phyloP scores from a whole-genome alignment of 2,797 vertebrate species.

The Melanotaenia nigrans region DNA sequence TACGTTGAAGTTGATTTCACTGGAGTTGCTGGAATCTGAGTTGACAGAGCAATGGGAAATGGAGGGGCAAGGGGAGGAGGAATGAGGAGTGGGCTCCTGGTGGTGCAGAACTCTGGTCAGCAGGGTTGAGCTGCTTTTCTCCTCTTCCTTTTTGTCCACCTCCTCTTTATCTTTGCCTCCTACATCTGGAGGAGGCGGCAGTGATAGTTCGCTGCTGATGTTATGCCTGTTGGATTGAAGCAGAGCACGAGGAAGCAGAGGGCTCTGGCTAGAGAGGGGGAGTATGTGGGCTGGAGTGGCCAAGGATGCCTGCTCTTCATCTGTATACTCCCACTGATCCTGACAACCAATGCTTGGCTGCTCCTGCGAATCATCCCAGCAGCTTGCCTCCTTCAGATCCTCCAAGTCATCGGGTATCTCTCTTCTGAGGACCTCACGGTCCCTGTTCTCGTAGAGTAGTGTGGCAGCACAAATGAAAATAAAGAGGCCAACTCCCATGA shows the following conservation, averaged over 20 bases:
- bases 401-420: constrained; percentile 57
- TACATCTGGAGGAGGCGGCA: constrained; percentile 13
- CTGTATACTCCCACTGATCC: constrained; percentile 59
- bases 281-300: constrained; percentile 46
- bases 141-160: constrained; percentile 27
- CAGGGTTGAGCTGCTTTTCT: constrained; percentile 49
- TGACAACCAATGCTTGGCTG: constrained; percentile 51
- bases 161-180: constrained; percentile 32
- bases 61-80: constrained; percentile 70
- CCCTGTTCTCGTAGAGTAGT: constrained; percentile 94
- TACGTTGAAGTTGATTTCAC: constrained; percentile 72
- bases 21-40: constrained; percentile 82
- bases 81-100: constrained; percentile 67
- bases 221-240: constrained; percentile 33
- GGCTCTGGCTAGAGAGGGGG: constrained; percentile 51
- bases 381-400: constrained; percentile 67
- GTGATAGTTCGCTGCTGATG: constrained; percentile 23
- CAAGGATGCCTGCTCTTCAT: constrained; percentile 59
- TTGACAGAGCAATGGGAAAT: constrained; percentile 60
- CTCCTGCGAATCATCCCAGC: constrained; percentile 67
- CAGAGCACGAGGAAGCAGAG: constrained; percentile 33
- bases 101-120: constrained; percentile 69
- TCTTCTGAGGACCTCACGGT: constrained; percentile 82
- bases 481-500: constrained; percentile 97
- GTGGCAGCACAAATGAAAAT: constrained; percentile 98